Evolutionary conservation across 1,140 invertebrate species (phyloP).

Genomic region (Neodiprion fabricii): DNA sequence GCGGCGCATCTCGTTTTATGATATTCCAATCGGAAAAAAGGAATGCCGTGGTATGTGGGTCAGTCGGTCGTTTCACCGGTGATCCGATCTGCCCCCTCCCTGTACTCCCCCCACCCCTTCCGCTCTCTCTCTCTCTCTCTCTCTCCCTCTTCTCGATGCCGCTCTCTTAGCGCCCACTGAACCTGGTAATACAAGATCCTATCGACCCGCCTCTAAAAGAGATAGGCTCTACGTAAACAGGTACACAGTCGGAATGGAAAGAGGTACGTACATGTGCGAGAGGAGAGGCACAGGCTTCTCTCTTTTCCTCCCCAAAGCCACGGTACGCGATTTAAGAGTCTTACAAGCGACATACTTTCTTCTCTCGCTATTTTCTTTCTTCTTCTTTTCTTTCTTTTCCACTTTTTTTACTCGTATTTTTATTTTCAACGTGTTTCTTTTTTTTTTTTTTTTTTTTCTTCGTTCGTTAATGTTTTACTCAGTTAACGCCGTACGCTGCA

Average conservation of each 20-base stretch:
- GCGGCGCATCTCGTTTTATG: slow-evolving; percentile 54
- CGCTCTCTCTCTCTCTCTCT: slow-evolving; percentile 32
- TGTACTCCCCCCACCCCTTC: slow-evolving; percentile 33
- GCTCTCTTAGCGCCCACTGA: neutral
- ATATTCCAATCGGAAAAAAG: slow-evolving; percentile 62
- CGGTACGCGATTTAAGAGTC: neutral
- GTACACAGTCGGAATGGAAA: neutral
- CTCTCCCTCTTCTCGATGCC: slow-evolving; percentile 22
- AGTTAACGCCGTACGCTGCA: neutral
- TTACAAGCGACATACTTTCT: neutral
- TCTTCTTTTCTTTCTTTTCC: too few species aligned
- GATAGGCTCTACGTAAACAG: slow-evolving; percentile 7
- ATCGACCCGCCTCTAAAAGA: slow-evolving; percentile 6
- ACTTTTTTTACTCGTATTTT: too few species aligned
- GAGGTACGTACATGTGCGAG: neutral
- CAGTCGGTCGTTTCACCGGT: slow-evolving; percentile 47
- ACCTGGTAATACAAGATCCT: slow-evolving; percentile 9
- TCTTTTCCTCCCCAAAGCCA: neutral
- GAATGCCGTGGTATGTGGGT: slow-evolving; percentile 56
- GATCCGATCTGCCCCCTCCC: slow-evolving; percentile 40
- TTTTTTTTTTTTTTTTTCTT: neutral
- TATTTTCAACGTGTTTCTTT: too few species aligned
- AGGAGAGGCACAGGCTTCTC: neutral
- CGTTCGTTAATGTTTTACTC: neutral
- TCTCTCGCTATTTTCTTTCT: slow-evolving; percentile 3